These are phyloP conservation scores for Ibidorhyncha struthersii DNA, from an alignment of 2,113 vertebrate genomes.

Conservation along the genomic window DNA sequence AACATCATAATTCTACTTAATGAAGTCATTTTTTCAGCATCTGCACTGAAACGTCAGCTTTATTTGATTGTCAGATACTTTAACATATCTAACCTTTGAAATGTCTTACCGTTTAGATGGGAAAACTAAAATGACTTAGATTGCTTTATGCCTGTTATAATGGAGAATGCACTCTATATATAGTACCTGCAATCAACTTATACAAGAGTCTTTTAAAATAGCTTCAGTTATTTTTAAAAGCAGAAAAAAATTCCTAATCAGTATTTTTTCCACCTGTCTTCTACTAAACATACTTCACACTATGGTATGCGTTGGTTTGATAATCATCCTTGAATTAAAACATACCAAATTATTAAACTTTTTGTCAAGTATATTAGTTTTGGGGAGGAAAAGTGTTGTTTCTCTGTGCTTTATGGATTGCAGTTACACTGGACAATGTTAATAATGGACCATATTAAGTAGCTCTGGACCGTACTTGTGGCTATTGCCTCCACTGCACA, in stretches of 20 bases:
- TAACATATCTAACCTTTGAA: background rate
- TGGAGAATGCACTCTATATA: background rate
- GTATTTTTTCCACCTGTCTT: background rate
- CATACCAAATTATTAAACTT: background rate
- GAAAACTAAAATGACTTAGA: background rate
- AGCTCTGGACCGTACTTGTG: background rate
- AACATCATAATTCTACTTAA: background rate
- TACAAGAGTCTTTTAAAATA: background rate
- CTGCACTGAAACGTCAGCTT: background rate
- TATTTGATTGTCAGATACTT: background rate
- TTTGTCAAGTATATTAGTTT: background rate
- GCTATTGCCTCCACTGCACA: background rate
- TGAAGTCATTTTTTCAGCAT: background rate
- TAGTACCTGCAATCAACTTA: conserved; percentile 4
- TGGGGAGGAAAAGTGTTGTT: background rate
- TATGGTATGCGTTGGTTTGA: background rate
- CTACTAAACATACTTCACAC: background rate
- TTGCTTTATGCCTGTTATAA: background rate
- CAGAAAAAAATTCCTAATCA: background rate
- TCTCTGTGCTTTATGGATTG: background rate
- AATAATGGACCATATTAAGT: background rate
- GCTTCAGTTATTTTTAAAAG: conserved; percentile 18
- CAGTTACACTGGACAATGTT: background rate
- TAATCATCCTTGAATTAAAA: background rate
- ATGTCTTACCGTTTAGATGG: background rate